Conservation (phyloP, 2,797 vertebrate genomes). For the Podargus strigoides region DNA sequence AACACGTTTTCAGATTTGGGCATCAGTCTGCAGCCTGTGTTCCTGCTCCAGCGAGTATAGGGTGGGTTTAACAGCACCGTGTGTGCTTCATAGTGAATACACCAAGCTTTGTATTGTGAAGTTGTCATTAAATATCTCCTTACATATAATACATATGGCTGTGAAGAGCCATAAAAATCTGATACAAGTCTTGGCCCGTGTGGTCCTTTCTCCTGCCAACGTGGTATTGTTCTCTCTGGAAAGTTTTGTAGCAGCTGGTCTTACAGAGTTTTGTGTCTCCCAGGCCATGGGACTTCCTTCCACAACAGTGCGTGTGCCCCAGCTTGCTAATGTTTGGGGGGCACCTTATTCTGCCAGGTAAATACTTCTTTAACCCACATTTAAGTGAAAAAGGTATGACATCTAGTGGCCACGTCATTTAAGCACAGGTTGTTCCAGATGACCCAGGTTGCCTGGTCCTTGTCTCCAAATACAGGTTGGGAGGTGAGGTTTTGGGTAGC, state of each 20-base stretch:
- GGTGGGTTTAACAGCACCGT: not conserved
- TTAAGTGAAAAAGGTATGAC: conserved; percentile 62
- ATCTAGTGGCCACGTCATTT: conserved; percentile 50
- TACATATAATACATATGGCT: rapidly evolving
- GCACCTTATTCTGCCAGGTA: not conserved
- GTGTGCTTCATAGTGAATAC: rapidly evolving
- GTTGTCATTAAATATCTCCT: not conserved
- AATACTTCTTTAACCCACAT: not conserved
- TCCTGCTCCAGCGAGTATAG: not conserved
- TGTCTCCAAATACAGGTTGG: not conserved
- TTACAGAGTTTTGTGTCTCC: not conserved
- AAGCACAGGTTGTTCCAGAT: not conserved
- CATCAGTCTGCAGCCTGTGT: not conserved
- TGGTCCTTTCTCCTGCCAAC: not conserved
- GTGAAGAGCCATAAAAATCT: not conserved
- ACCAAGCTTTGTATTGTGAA: not conserved
- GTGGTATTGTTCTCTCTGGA: not conserved
- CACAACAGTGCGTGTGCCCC: not conserved
- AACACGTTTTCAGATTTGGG: rapidly evolving
- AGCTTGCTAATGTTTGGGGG: not conserved
- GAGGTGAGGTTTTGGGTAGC: not conserved
- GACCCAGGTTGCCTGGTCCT: not conserved
- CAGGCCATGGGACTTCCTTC: not conserved
- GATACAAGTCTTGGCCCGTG: not conserved
- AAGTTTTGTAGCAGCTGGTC: rapidly evolving